These are phyloP conservation scores for Limnodromus scolopaceus DNA, from an alignment of 2,797 vertebrate genomes.

Conservation along the genomic window DNA sequence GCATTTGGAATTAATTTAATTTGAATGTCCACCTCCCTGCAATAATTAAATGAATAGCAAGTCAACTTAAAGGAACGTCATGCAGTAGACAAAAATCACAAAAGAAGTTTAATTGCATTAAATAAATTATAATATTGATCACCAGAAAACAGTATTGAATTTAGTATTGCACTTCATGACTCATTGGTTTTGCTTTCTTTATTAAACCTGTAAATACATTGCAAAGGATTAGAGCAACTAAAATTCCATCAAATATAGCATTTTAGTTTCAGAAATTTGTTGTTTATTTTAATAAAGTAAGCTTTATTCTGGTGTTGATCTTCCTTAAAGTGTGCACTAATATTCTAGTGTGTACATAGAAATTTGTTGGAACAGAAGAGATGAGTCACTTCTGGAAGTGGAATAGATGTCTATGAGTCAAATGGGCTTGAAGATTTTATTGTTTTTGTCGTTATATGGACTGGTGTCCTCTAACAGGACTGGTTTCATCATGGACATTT, in stretches of 20 bases:
- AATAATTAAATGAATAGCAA: slow-evolving; percentile 50
- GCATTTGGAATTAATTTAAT: slow-evolving; percentile 50
- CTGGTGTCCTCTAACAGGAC: neutral
- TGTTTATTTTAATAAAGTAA: neutral
- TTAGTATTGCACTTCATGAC: neutral
- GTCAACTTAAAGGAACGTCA: slow-evolving; percentile 17
- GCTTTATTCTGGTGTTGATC: neutral
- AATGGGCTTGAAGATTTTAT: neutral
- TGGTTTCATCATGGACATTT: neutral
- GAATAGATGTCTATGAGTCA: neutral
- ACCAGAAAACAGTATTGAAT: neutral
- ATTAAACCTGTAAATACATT: neutral
- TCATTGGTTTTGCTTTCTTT: slow-evolving; percentile 9
- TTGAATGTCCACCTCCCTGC: slow-evolving; percentile 1
- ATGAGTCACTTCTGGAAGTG: neutral
- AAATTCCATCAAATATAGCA: neutral
- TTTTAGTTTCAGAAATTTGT: neutral
- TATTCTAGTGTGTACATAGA: neutral
- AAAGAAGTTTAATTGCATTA: slow-evolving; percentile 40
- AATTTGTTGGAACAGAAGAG: neutral
- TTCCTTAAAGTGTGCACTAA: neutral
- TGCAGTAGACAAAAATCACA: slow-evolving; percentile 31
- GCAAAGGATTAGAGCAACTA: neutral
- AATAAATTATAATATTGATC: slow-evolving; percentile 40
- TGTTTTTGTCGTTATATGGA: neutral